Percentiles rank a stretch among this genome's conserved stretches.
phyloP scores from a whole-genome alignment of 2,797 vertebrate species.

The Cryptoprocta ferox region DNA sequence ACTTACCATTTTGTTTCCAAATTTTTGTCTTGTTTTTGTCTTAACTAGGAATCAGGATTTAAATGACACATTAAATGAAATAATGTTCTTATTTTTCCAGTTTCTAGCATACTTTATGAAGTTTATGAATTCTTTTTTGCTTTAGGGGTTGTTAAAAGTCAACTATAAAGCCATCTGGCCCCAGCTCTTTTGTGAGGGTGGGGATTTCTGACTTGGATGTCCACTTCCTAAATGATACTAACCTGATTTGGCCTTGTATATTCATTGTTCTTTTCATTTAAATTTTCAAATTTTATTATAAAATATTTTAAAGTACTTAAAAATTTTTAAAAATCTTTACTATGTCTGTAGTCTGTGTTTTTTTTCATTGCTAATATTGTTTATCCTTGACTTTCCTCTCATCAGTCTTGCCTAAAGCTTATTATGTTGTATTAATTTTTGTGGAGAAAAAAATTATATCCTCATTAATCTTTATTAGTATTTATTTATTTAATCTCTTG shows the following conservation, averaged over 20 bases:
- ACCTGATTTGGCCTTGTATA: background rate
- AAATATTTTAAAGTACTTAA: constrained; percentile 11
- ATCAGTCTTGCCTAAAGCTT: background rate
- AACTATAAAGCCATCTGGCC: background rate
- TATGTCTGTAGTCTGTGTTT: background rate
- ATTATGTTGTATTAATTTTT: background rate
- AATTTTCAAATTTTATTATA: background rate
- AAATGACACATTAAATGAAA: background rate
- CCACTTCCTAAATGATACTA: background rate
- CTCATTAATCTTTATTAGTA: background rate
- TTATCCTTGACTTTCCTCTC: background rate
- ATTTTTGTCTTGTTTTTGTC: background rate
- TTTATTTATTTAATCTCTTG: background rate
- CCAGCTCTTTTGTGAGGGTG: background rate
- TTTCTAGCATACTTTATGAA: background rate
- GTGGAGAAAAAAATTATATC: background rate
- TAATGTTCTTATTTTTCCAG: background rate
- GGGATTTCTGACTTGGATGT: background rate
- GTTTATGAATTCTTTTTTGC: background rate
- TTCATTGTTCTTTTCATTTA: background rate
- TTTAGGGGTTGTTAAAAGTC: background rate
- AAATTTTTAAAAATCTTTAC: background rate
- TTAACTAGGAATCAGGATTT: background rate
- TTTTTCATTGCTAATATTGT: background rate
- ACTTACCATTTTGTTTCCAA: background rate